Conservation (phyloP, 2,888 invertebrate genomes). For the Amaurobius ferox region DNA sequence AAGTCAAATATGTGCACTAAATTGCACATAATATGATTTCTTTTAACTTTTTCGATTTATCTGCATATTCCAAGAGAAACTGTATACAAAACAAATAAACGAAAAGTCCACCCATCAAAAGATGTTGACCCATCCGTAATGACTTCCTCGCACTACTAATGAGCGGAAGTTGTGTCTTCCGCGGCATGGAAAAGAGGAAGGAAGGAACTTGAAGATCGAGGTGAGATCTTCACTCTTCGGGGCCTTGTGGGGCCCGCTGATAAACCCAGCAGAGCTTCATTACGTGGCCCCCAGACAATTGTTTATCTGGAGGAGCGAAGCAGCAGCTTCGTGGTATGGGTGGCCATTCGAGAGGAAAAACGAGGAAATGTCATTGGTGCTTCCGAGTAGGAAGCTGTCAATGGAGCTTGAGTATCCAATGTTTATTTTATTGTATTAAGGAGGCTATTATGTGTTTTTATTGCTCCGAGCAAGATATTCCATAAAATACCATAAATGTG, state of each 20-base stretch:
- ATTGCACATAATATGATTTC: too few species aligned
- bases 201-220: constrained; percentile 51
- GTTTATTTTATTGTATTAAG: too few species aligned
- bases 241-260: constrained; percentile 50
- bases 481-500: too few species aligned
- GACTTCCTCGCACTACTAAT: constrained; percentile 65
- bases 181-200: constrained; percentile 26
- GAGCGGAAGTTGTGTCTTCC: constrained; percentile 65
- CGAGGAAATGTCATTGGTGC: background rate
- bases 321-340: background rate
- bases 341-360: background rate
- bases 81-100: background rate
- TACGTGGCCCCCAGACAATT: constrained; percentile 19
- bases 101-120: background rate
- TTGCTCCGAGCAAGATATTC: too few species aligned
- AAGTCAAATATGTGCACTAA: too few species aligned
- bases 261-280: constrained; percentile 55
- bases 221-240: constrained; percentile 42
- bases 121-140: constrained; percentile 36
- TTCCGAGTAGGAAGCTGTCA: constrained; percentile 2
- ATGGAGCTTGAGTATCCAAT: background rate
- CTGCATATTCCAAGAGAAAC: too few species aligned
- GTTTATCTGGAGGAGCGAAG: background rate
- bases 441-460: too few species aligned
- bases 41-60: too few species aligned